Percentiles rank a stretch among this genome's conserved stretches.
Conservation (phyloP, 2,888 invertebrate species). For the Arge pagana region DNA sequence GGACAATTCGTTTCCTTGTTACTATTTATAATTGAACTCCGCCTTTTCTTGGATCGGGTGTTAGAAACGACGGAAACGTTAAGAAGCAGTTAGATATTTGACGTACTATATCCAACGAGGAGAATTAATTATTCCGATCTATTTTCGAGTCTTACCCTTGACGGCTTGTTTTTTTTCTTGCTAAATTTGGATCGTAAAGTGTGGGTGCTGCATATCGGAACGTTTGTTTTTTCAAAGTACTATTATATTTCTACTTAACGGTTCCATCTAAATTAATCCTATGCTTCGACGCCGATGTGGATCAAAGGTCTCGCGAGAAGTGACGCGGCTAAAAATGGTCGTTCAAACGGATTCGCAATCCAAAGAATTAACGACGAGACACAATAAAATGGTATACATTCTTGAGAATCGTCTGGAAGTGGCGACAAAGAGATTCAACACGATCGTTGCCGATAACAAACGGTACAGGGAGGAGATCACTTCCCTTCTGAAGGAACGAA, state of each 20-base stretch:
- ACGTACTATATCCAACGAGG: no score
- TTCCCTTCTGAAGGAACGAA: slow-evolving; percentile 78
- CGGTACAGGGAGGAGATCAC: slow-evolving; percentile 79
- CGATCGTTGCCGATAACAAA: slow-evolving; percentile 74
- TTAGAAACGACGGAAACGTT: slow-evolving; percentile 9
- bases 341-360: slow-evolving; percentile 59
- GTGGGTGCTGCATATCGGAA: no score
- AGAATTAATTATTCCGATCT: no score
- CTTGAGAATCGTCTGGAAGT: slow-evolving; percentile 78
- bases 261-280: no score
- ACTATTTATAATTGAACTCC: slow-evolving; percentile 26
- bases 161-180: no score
- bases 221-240: no score
- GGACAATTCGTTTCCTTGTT: slow-evolving; percentile 14
- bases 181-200: no score
- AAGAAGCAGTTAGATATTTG: no score
- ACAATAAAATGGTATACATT: slow-evolving; percentile 64
- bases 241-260: no score
- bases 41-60: slow-evolving; percentile 18
- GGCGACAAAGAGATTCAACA: slow-evolving; percentile 76
- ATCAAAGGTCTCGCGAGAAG: slow-evolving; percentile 57
- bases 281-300: slow-evolving; percentile 3
- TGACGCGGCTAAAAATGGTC: slow-evolving; percentile 54
- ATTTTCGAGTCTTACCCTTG: no score
- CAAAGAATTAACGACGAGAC: slow-evolving; percentile 61